phyloP scores from a whole-genome alignment of 2,113 vertebrate genomes.

The Strix aluco region DNA sequence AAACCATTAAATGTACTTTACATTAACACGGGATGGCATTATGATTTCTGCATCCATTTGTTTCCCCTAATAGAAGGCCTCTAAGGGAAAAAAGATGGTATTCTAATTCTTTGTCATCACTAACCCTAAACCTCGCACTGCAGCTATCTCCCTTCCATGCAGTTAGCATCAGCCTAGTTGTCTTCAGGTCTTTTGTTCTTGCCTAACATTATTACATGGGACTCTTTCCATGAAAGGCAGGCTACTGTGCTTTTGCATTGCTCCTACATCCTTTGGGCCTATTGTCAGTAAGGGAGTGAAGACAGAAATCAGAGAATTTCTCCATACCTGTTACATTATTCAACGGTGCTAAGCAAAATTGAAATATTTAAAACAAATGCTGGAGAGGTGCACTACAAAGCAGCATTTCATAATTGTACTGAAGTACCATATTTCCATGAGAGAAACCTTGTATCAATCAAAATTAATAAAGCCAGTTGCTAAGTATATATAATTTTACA shows the following conservation, averaged over 20 bases:
- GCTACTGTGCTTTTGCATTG: neutral
- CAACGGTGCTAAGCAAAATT: neutral
- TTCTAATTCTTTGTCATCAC: neutral
- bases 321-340: neutral
- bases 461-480: neutral
- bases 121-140: neutral
- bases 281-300: neutral
- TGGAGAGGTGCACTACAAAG: neutral
- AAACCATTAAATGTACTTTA: neutral
- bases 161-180: neutral
- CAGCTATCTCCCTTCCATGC: neutral
- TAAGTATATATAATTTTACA: slow-evolving; percentile 18
- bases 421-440: neutral
- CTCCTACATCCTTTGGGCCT: neutral
- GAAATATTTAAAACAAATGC: neutral
- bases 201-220: neutral
- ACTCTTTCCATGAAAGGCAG: neutral
- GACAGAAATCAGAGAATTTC: neutral
- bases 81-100: neutral
- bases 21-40: neutral
- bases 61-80: neutral
- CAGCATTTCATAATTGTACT: neutral
- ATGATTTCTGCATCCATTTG: neutral
- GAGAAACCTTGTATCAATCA: neutral
- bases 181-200: neutral